Evolutionary conservation across 2,888 invertebrate genomes (phyloP), one percentile per base, ranked within the genome.

Genomic region (Latheticus oryzae): DNA sequence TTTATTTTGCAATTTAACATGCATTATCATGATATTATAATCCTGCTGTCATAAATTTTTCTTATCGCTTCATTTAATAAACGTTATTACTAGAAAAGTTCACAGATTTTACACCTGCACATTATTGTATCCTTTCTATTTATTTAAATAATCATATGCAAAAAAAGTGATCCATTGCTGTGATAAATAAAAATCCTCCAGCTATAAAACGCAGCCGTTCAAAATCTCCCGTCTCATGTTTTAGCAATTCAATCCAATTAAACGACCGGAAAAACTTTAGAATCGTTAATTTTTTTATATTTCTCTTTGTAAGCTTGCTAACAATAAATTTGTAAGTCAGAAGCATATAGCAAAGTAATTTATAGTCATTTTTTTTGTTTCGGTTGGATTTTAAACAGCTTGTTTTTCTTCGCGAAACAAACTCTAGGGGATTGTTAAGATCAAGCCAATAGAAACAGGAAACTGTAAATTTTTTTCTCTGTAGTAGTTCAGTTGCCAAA

Each of bases 181-280:
- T 42, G 32, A 55, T 47, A 56, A 56, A 56, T 50, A 33, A 50
- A 42, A 50, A 40, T 56, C 21, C 30, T 23, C 58, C 51, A 51
- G 72, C 75, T 64, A 76, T 77, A 77, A 77, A 77, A 76, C 68
- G 75, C 77, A 77, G 76, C 76, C 74, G 73, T 69, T 69, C 64
- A 63, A 68, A 68, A 62, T 62, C 64, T 61, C 48, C 67, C 61
- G 61, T 68, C 71, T 67, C 69, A 69, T 68, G 70, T 75, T 76
- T 72, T 69, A 67, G 75, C 74, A 67, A 74, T 75, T 76, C 75
- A 69, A 74, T 76, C 74, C 76, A 77, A 77, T 77, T 77, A 77
- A 77, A 77, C 75, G 75, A 72, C 73, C 74, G 75, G 75, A 76
- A 77, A 77, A 77, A 76, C 74, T 74, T 73, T 65, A 64, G 69